These are phyloP conservation scores for Caenorhabditis panamensis DNA, from an alignment of 2,888 invertebrate species.

Conservation along the genomic window DNA sequence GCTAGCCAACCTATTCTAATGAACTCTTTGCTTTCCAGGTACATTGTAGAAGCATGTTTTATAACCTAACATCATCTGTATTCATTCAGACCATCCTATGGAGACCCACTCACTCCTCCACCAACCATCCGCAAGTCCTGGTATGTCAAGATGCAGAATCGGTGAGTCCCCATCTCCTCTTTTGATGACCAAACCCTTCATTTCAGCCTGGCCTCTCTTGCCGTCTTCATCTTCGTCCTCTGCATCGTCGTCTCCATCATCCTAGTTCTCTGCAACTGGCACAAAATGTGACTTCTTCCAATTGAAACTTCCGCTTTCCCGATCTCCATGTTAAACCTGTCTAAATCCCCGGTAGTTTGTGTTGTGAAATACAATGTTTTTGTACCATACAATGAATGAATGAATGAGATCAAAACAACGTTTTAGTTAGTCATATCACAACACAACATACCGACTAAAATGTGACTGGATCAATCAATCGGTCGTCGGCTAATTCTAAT, in stretches of 20 bases:
- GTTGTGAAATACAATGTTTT: neutral
- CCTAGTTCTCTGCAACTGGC: slow-evolving; percentile 41
- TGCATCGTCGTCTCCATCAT: slow-evolving; percentile 57
- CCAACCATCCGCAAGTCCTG: slow-evolving; percentile 57
- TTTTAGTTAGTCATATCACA: too few relatives aligned
- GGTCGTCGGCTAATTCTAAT: too few relatives aligned
- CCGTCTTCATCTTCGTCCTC: slow-evolving; percentile 53
- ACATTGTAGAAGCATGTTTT: too few relatives aligned
- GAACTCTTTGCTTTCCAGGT: slow-evolving; percentile 26
- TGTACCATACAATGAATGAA: neutral
- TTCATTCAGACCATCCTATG: slow-evolving; percentile 52
- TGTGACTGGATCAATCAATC: too few relatives aligned
- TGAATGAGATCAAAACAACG: neutral
- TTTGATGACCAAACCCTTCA: neutral
- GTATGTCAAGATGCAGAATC: slow-evolving; percentile 51
- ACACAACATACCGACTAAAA: too few relatives aligned
- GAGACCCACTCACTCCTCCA: slow-evolving; percentile 48
- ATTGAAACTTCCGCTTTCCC: too few relatives aligned
- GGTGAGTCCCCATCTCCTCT: slow-evolving; percentile 21
- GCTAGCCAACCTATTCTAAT: slow-evolving; percentile 3
- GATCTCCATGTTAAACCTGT: too few relatives aligned
- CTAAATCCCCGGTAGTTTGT: too few relatives aligned
- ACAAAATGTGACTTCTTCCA: slow-evolving; percentile 46
- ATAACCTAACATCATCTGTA: too few relatives aligned
- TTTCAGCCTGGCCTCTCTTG: slow-evolving; percentile 48